These are phyloP conservation scores for Excalfactoria chinensis DNA, from an alignment of 2,113 vertebrate genomes.

Conservation along the genomic window DNA sequence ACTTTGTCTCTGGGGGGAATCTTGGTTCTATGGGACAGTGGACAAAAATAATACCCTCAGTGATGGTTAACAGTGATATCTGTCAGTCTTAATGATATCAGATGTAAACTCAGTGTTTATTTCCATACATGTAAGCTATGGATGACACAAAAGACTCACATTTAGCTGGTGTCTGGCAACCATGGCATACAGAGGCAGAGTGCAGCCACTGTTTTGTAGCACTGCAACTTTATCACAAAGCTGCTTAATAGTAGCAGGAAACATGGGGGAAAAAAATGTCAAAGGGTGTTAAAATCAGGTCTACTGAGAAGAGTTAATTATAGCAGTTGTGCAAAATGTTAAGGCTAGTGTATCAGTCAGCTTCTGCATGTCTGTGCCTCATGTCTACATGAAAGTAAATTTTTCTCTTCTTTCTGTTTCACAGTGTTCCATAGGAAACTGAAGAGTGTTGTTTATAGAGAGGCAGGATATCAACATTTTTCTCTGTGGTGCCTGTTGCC, in stretches of 20 bases:
- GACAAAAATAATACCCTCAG: constrained; percentile 11
- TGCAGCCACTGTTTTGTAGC: neutral
- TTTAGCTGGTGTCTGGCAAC: neutral
- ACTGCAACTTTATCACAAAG: neutral
- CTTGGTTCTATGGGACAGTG: neutral
- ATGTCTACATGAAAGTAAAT: neutral
- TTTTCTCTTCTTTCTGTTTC: neutral
- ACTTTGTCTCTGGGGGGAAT: neutral
- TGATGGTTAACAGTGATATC: neutral
- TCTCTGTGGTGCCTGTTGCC: neutral
- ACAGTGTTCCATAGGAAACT: neutral
- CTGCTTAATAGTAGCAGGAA: neutral
- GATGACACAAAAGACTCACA: neutral
- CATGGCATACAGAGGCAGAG: neutral
- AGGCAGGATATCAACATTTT: neutral
- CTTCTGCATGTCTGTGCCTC: neutral
- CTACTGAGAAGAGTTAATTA: neutral
- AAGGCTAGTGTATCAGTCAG: neutral
- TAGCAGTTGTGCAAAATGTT: neutral
- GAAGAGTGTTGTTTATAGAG: neutral
- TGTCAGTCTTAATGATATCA: neutral
- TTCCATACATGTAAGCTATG: neutral
- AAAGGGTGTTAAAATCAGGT: constrained; percentile 6
- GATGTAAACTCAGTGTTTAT: neutral
- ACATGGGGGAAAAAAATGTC: neutral